Evolutionary conservation across 1,140 invertebrate genomes (phyloP).

Genomic region (Dendrolimus kikuchii): DNA sequence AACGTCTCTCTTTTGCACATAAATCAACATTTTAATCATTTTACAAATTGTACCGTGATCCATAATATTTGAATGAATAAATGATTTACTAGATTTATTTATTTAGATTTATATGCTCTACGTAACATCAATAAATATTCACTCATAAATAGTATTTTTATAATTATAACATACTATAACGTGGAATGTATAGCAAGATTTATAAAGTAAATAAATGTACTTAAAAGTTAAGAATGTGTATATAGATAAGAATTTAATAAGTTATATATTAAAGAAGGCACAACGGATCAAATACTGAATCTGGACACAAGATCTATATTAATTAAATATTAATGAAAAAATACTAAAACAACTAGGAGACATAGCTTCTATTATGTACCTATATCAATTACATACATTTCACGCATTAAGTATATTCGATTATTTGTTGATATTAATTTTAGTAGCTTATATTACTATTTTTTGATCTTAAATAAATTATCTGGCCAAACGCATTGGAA

Average conservation of each 20-base stretch:
- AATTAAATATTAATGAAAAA: conserved; percentile 5
- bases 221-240: conserved; percentile 2
- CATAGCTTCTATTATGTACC: no score
- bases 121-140: conserved; percentile 28
- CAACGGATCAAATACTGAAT: conserved; percentile 21
- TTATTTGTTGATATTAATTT: no score
- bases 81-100: no score
- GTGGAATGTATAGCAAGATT: conserved; percentile 29
- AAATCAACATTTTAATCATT: no score
- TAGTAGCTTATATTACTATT: no score
- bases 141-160: conserved; percentile 20
- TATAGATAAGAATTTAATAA: conserved; percentile 1
- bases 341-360: conserved; percentile 5
- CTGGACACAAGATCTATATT: conserved; percentile 8
- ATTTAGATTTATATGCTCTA: neutral
- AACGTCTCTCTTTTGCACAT: no score
- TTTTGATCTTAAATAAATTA: no score
- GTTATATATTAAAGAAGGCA: conserved; percentile 29
- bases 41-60: no score
- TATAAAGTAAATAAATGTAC: conserved; percentile 9
- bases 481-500: no score
- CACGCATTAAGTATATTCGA: no score
- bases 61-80: no score
- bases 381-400: no score
- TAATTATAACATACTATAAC: conserved; percentile 22